These are phyloP conservation scores for Leptura quadrifasciata DNA, from an alignment of 2,888 invertebrate species.

Conservation along the genomic window DNA sequence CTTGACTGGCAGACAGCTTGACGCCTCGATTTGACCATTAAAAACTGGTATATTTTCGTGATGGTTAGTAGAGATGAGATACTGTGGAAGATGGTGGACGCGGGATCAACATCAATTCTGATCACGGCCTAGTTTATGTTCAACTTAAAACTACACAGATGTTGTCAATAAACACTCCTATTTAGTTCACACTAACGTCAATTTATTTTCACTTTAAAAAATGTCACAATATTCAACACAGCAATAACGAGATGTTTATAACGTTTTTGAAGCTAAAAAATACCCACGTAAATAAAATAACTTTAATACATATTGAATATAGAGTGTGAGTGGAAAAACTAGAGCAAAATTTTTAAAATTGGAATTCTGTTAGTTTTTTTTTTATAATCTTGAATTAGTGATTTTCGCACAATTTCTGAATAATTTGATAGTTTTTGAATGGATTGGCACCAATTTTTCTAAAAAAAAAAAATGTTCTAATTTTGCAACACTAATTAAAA, in stretches of 20 bases:
- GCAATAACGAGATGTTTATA: background rate
- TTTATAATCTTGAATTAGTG: too few relatives aligned
- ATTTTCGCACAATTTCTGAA: too few relatives aligned
- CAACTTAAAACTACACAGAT: conserved; percentile 20
- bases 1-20: conserved; percentile 42
- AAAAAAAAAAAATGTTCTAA: too few relatives aligned
- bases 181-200: conserved; percentile 7
- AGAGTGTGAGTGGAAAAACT: too few relatives aligned
- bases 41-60: conserved; percentile 40
- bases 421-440: too few relatives aligned
- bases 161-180: conserved; percentile 12
- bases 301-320: too few relatives aligned
- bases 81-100: conserved; percentile 21
- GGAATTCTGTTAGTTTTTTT: too few relatives aligned
- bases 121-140: background rate
- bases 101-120: conserved; percentile 16
- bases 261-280: background rate
- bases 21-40: conserved; percentile 39
- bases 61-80: conserved; percentile 39
- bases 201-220: background rate
- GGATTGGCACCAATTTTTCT: too few relatives aligned
- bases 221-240: background rate
- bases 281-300: too few relatives aligned
- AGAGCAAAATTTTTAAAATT: too few relatives aligned
- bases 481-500: too few relatives aligned